Percentiles rank a stretch among this genome's conserved stretches.
Evolutionary conservation across 2,888 invertebrate genomes (phyloP).

Genomic region (Eupithecia subfuscata): DNA sequence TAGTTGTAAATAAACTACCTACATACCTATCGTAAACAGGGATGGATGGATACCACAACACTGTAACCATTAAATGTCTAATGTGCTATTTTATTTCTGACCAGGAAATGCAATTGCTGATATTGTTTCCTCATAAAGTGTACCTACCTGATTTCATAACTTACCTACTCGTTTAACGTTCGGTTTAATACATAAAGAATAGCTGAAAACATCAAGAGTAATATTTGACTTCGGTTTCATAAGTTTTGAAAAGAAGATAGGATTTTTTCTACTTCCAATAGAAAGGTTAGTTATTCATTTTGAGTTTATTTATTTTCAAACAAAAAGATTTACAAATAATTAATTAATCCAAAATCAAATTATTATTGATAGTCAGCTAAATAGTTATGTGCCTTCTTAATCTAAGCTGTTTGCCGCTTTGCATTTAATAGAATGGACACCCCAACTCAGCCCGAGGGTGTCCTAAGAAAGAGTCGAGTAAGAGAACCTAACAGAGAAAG

Average conservation of each 20-base stretch:
- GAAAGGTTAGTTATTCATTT: too few species aligned
- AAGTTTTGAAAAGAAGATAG: background rate
- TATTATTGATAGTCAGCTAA: background rate
- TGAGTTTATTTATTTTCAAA: too few species aligned
- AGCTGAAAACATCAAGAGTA: background rate
- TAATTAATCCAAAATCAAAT: too few species aligned
- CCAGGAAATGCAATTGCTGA: constrained; percentile 33
- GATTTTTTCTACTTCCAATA: background rate
- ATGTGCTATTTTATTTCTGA: constrained; percentile 16
- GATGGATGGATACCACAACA: constrained; percentile 27
- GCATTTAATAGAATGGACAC: background rate
- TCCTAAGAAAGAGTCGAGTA: too few species aligned
- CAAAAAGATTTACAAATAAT: too few species aligned
- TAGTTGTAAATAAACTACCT: constrained; percentile 59
- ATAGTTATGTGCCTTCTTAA: background rate
- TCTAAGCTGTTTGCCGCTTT: background rate
- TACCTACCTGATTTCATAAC: background rate
- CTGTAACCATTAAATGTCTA: constrained; percentile 17
- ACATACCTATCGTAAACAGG: constrained; percentile 47
- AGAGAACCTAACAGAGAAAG: too few species aligned
- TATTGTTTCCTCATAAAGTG: constrained; percentile 30
- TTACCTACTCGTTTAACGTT: background rate
- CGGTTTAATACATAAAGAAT: background rate
- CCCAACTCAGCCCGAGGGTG: too few species aligned
- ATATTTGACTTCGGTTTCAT: background rate